Percentiles rank a stretch among this genome's conserved stretches.
Conservation (phyloP, 1,140 invertebrate genomes). For the Trichogramma pretiosum region DNA sequence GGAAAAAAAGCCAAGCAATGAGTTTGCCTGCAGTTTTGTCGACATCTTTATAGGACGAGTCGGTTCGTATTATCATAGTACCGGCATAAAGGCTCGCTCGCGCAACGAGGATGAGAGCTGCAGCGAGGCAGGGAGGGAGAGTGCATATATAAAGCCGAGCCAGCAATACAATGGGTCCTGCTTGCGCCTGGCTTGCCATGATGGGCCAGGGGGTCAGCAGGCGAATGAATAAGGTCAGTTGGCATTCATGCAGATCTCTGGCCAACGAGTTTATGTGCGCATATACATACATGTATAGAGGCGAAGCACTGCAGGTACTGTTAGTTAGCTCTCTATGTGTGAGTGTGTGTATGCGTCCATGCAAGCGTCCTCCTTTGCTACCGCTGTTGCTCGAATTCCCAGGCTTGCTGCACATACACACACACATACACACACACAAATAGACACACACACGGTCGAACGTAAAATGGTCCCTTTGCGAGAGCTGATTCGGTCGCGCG, state of each 20-base stretch:
- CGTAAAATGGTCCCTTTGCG: slow-evolving; percentile 6
- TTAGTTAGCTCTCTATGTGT: slow-evolving; percentile 8
- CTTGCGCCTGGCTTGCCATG: too few species aligned
- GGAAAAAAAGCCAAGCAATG: too few species aligned
- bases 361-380: background rate
- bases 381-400: slow-evolving; percentile 2
- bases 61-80: slow-evolving; percentile 1
- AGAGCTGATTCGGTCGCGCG: background rate
- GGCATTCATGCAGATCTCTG: slow-evolving; percentile 4
- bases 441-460: background rate
- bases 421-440: too few species aligned
- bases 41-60: slow-evolving; percentile 6
- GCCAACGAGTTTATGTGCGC: too few species aligned
- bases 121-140: too few species aligned
- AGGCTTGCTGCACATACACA: too few species aligned
- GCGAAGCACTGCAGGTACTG: slow-evolving; percentile 5
- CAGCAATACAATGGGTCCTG: too few species aligned
- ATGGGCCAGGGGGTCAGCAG: slow-evolving; percentile 1
- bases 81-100: too few species aligned
- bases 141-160: too few species aligned
- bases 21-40: background rate
- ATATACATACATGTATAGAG: background rate
- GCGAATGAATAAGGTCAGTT: background rate
- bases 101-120: too few species aligned
- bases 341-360: background rate